These are phyloP conservation scores for Pheosia tremula DNA, from an alignment of 2,888 invertebrate genomes.

Conservation along the genomic window DNA sequence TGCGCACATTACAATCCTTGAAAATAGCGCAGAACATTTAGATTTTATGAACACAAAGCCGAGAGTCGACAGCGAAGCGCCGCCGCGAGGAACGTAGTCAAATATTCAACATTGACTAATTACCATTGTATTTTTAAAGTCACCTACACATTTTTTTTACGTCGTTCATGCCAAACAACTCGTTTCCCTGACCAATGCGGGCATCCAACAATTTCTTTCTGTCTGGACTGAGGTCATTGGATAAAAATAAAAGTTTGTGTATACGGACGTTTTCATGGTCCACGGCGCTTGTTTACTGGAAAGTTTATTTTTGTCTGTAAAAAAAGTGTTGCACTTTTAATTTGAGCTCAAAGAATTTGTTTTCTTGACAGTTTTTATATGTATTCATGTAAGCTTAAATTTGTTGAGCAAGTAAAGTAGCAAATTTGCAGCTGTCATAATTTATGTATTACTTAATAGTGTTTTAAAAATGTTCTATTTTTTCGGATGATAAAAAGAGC, in stretches of 20 bases:
- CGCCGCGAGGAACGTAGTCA: slow-evolving; percentile 5
- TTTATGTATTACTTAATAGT: no score
- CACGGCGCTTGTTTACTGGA: not conserved
- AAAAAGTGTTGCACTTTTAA: not conserved
- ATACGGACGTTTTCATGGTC: not conserved
- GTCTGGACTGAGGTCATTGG: slow-evolving; percentile 6
- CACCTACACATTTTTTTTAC: slow-evolving; percentile 26
- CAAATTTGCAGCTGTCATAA: no score
- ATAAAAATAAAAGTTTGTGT: slow-evolving; percentile 5
- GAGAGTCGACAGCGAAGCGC: not conserved
- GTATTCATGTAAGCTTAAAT: no score
- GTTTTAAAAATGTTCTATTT: no score
- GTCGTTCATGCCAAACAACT: slow-evolving; percentile 28
- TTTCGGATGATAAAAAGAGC: no score
- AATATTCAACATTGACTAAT: slow-evolving; percentile 26
- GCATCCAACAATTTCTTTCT: slow-evolving; percentile 1
- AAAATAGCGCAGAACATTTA: not conserved
- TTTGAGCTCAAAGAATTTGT: not conserved
- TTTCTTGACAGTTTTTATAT: no score
- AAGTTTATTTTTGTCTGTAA: not conserved
- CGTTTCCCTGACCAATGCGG: slow-evolving; percentile 12
- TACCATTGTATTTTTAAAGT: slow-evolving; percentile 28
- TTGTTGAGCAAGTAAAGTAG: no score
- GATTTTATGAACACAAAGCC: slow-evolving; percentile 2
- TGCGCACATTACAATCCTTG: slow-evolving; percentile 1